Conservation (phyloP, 2,113 vertebrate species). For the Eptesicus fuscus region DNA sequence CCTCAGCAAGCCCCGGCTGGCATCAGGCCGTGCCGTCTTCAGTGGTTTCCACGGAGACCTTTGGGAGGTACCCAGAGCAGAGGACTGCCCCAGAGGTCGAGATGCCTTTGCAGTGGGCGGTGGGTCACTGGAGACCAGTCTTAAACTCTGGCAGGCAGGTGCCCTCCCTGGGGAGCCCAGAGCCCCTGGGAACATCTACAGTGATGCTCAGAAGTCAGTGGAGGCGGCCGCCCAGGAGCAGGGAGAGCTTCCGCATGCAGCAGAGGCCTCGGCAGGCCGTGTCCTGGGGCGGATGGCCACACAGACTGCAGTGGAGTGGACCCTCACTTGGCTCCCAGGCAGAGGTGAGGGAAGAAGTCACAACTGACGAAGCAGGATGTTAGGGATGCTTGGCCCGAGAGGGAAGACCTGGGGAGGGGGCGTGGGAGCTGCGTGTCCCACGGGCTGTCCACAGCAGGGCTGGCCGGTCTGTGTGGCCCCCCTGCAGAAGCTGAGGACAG, state of each 20-base stretch:
- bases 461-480: neutral
- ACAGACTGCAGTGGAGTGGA: fast-evolving
- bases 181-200: neutral
- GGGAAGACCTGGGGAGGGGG: neutral
- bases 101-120: neutral
- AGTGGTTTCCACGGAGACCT: neutral
- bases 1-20: neutral
- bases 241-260: neutral
- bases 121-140: neutral
- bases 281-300: too few species aligned
- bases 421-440: neutral
- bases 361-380: fast-evolving
- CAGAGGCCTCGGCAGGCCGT: neutral
- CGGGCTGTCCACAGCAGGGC: neutral
- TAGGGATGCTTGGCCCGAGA: neutral
- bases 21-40: too few species aligned
- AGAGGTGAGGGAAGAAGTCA: neutral
- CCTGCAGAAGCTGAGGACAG: neutral
- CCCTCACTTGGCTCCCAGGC: neutral
- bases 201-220: neutral
- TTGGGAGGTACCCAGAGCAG: neutral
- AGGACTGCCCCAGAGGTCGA: neutral
- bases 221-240: neutral
- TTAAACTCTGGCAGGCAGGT: neutral
- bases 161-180: neutral